These are phyloP conservation scores for Ectemnius continuus DNA, from an alignment of 2,888 invertebrate genomes.

Conservation along the genomic window DNA sequence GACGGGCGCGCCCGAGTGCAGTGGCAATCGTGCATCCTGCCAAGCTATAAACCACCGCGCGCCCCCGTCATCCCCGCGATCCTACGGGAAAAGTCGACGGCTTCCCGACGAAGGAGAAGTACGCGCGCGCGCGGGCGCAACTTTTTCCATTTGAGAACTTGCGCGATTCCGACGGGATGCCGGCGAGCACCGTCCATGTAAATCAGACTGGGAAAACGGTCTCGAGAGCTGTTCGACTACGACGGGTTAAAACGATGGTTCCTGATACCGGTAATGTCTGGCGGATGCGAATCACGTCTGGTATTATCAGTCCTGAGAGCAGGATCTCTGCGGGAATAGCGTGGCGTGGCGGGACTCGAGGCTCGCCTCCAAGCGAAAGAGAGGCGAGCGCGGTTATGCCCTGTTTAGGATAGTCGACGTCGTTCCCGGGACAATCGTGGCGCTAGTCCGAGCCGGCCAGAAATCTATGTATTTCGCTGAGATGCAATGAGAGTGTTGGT, in stretches of 20 bases:
- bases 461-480: slow-evolving; percentile 32
- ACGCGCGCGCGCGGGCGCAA: background rate
- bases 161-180: background rate
- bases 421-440: slow-evolving; percentile 15
- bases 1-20: no score
- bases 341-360: no score
- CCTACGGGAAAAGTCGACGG: no score
- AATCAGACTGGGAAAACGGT: background rate
- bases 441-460: slow-evolving; percentile 20
- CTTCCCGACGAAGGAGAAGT: background rate
- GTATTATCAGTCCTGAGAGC: background rate
- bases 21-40: no score
- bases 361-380: background rate
- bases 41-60: no score
- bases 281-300: slow-evolving; percentile 7
- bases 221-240: background rate
- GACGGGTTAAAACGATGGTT: background rate
- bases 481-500: slow-evolving; percentile 25
- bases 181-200: background rate
- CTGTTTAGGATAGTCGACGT: slow-evolving; percentile 25
- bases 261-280: background rate
- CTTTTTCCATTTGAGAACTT: slow-evolving; percentile 6
- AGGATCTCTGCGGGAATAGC: background rate
- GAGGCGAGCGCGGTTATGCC: slow-evolving; percentile 4
- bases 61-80: no score